Conservation (phyloP, 2,797 vertebrate species). For the Mycteria americana region DNA sequence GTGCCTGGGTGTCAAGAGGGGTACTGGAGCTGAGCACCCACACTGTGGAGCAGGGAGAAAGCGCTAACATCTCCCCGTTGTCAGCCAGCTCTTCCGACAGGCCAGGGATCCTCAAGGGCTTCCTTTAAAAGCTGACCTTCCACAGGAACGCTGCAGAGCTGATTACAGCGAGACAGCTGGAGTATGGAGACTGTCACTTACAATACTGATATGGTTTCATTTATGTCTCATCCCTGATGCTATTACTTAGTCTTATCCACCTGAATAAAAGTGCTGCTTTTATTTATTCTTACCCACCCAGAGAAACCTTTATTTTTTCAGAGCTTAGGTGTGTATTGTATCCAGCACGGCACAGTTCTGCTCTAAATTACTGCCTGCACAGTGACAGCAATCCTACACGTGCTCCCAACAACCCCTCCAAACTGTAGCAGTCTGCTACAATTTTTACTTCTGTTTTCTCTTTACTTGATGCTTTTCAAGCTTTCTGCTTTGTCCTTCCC, state of each 20-base stretch:
- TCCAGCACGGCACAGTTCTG: neutral
- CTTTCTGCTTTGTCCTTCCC: neutral
- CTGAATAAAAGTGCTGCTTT: neutral
- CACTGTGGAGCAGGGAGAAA: neutral
- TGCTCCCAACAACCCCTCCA: neutral
- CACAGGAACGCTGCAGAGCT: neutral
- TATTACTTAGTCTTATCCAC: neutral
- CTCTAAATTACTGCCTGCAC: neutral
- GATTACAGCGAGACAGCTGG: neutral
- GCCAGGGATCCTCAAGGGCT: neutral
- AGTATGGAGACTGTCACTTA: neutral
- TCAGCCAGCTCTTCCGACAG: neutral
- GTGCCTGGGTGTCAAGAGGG: neutral
- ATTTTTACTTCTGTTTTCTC: neutral
- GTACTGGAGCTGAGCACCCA: neutral
- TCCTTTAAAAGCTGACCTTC: neutral
- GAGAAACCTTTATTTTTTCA: neutral
- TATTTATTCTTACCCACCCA: neutral
- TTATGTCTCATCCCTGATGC: neutral
- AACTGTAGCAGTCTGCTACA: neutral
- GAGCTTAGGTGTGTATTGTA: neutral
- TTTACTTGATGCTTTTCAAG: neutral
- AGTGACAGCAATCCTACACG: neutral
- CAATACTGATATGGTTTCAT: neutral
- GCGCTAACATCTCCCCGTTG: neutral